Base-by-base conservation (phyloP, 2,888 invertebrate species). In the Physocephala rufipes region DNA sequence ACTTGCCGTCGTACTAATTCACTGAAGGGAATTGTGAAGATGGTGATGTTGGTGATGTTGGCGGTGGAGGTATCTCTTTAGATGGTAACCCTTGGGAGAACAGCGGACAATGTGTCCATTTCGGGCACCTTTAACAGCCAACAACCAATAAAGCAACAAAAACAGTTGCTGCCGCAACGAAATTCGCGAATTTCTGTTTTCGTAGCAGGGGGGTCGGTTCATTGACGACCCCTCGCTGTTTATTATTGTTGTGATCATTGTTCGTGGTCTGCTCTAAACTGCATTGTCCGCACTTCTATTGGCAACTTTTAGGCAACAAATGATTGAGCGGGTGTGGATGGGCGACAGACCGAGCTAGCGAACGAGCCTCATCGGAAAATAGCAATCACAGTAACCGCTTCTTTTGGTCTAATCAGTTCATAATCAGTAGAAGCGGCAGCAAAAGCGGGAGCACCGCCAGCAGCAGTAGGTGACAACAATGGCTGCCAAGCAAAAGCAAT, bases 281-380 rank as follows among this genome's bases (percentile, higher is more conserved):
- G 75, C 75, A 73, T 65, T 74, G 74, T 75, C n/a, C 74, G 75
- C 59, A 59, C 47, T 67, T 67, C 67, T 58, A 67, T 67, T 67
- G 67, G 68, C 68, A 68, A 51, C 36, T n/a, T n/a, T n/a, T 16
- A 61, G 36, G 21, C 67, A 49, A 36, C n/a, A n/a, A n/a, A n/a
- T n/a, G n/a, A n/a, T n/a, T n/a, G n/a, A n/a, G n/a, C n/a, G n/a
- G n/a, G n/a, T n/a, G n/a, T n/a, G n/a, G 13, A 4, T 30, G 43
- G 5, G 30, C 59, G 1, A 24, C 28, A 26, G 59, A n/a, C 15
- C 49, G 21, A 21, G 5, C 36, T 4, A 36, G 5, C 36, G 36
- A 36, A 9, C 36, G 36, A 36, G 9, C 36, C 59, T 67, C 59
- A 67, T 67, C 67, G 55, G n/a, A 45, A n/a, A 58, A 45, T 45